phyloP scores from a whole-genome alignment of 1,140 invertebrate genomes.

The Drosophila erecta region DNA sequence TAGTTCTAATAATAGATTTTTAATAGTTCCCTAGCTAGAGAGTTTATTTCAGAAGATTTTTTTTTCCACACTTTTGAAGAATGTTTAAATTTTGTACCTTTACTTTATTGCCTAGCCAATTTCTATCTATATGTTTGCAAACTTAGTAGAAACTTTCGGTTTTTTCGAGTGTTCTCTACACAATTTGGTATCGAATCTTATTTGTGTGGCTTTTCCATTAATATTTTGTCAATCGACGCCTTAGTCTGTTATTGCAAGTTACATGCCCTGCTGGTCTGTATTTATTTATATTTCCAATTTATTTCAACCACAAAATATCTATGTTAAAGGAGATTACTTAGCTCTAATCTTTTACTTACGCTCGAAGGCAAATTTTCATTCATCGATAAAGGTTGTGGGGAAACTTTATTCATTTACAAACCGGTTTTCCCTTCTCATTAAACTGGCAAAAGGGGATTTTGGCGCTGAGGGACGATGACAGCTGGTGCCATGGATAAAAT shows the following conservation, averaged over 20 bases:
- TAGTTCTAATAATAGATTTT: too few relatives aligned
- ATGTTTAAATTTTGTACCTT: too few relatives aligned
- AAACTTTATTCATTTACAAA: constrained; percentile 15
- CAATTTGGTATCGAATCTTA: constrained; percentile 20
- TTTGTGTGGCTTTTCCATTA: constrained; percentile 50
- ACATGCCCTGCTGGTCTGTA: constrained; percentile 2
- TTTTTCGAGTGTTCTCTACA: not conserved
- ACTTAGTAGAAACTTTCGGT: too few relatives aligned
- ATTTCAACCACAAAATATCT: constrained; percentile 18
- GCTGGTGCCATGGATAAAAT: constrained; percentile 58
- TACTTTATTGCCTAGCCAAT: too few relatives aligned
- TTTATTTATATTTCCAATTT: constrained; percentile 44
- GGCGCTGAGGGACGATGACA: constrained; percentile 48
- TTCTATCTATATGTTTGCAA: too few relatives aligned
- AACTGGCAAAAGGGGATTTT: constrained; percentile 26
- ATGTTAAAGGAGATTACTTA: constrained; percentile 32
- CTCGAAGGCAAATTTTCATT: not conserved
- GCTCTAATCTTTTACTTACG: constrained; percentile 26
- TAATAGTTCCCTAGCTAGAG: too few relatives aligned
- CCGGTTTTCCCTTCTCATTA: constrained; percentile 44
- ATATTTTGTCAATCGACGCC: constrained; percentile 50
- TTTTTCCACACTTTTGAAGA: too few relatives aligned
- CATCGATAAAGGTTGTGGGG: not conserved
- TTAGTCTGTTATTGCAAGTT: not conserved
- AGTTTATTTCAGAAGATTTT: too few relatives aligned